A percentile compares a stretch with the other conserved stretches of the same genome.
Conservation (phyloP, 2,113 vertebrate species). For the cattle (Bos taurus) region ARS-UCD2.0 NC_037337.1:45306501-45307000, state of each 20-base stretch:
- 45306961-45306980: neutral
- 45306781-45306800: neutral
- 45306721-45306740: neutral
- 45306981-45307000: neutral
- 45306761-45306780: neutral
- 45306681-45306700: neutral
- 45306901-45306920: neutral
- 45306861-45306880: neutral
- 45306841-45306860: neutral
- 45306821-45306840: neutral
- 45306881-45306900: neutral
- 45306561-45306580: neutral
- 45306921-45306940: neutral
- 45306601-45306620: neutral
- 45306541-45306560: neutral
- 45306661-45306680: neutral
- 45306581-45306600: neutral
- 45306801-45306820: neutral
- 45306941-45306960: neutral
- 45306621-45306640: neutral
- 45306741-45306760: neutral
- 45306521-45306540: conserved; percentile 26
- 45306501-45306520: conserved; percentile 61
- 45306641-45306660: conserved; percentile 23
- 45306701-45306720: neutral